Base-by-base conservation (phyloP, 1,140 invertebrate genomes). In the Drosophila burlai region DNA sequence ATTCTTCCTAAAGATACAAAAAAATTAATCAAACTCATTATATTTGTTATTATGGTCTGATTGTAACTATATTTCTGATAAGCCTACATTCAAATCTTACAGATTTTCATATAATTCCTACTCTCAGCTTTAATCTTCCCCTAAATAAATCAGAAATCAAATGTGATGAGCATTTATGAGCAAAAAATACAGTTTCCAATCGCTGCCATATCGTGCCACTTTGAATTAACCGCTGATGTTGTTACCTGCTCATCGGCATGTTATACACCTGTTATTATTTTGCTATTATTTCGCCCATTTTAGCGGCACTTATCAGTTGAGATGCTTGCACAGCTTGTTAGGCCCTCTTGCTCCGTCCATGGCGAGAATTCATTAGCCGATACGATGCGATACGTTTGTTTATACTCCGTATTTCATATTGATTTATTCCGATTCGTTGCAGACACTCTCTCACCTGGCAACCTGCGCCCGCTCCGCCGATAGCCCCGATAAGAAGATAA, bases 401-500 rank as follows among this genome's bases (percentile, higher is more conserved):
- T 67, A 54, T n/a, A 38, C 18, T 38, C 52, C 24, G 18, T 55
- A 31, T 31, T 74, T 66, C 40, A 59, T 59, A 59, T 58, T 64
- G 49, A 71, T 80, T 75, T 72, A 83, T 60, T 66, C 43, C 36
- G 21, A 57, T 74, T 76, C 59, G 50, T 89, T 87, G 57, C 85
- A 87, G 84, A 69, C 46, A 45, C 47, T 7, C 49, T 31, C 34
- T 54, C 4, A 24, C 65, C 18, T 42, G 64, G 26, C n/a, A 46
- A 34, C 60, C 49, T 11, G 49, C 16, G 4, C 49, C 26, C n/a
- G 16, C 46, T 38, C 31, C 52, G 5, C 18, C 18, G 34, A 16
- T 38, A 11, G 15, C 34, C 49, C 64, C 66, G 77, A 89, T 87
- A 72, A 81, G 62, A 52, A 78, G 81, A 89, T 89, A 87, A 84